Conservation (phyloP, 2,888 invertebrate genomes). For the Drosophila sordidula region DNA sequence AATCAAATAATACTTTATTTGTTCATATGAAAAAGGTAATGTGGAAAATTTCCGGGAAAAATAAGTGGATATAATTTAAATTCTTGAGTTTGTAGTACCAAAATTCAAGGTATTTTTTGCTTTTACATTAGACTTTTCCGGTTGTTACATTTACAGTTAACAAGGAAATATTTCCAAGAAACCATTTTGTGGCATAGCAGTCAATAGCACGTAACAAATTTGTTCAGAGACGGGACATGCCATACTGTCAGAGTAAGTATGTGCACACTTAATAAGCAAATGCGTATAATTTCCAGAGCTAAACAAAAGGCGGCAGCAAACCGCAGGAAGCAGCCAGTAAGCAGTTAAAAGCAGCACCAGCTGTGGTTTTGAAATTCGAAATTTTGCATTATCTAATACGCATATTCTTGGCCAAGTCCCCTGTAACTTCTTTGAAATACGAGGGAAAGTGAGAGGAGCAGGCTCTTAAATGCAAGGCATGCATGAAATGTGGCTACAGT, state of each 20-base stretch:
- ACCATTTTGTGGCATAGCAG: background rate
- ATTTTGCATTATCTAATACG: constrained; percentile 41
- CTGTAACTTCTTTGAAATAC: constrained; percentile 6
- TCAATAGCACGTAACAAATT: background rate
- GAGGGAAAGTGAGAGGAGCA: background rate
- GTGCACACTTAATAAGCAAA: constrained; percentile 20
- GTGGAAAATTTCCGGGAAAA: background rate
- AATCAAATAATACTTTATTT: background rate
- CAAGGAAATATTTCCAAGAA: background rate
- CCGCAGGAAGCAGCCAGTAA: constrained; percentile 33
- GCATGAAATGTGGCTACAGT: constrained; percentile 68
- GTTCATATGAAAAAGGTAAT: background rate
- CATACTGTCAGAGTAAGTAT: constrained; percentile 1
- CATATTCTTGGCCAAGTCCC: constrained; percentile 20
- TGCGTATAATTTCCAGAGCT: constrained; percentile 27
- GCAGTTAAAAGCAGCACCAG: constrained; percentile 12
- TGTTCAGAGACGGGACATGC: background rate
- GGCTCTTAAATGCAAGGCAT: constrained; percentile 41
- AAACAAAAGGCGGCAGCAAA: constrained; percentile 28
- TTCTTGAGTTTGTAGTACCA: background rate
- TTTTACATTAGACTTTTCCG: too few species aligned
- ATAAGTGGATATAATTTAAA: background rate
- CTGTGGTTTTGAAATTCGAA: constrained; percentile 44
- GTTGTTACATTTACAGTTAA: background rate
- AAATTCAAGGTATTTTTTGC: background rate